Evolutionary conservation across 2,113 vertebrate genomes (phyloP).

Genomic region (Campylomormyrus tamandua): DNA sequence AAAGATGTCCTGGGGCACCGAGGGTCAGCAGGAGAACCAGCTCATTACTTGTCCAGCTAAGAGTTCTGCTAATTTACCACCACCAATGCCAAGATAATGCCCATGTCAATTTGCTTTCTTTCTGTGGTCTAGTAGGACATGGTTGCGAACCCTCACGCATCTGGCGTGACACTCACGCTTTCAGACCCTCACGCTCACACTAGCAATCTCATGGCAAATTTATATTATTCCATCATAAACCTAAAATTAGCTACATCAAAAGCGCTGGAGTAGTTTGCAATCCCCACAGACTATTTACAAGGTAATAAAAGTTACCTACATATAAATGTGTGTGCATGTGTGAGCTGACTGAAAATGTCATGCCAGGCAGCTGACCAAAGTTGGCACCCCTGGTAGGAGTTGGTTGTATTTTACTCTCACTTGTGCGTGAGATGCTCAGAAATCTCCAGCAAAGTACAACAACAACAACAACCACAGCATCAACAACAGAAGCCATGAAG

Average conservation of each 20-base stretch:
- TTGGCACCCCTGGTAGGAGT: neutral
- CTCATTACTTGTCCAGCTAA: neutral
- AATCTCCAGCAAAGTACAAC: neutral
- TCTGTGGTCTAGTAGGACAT: neutral
- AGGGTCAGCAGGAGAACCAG: neutral
- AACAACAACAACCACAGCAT: neutral
- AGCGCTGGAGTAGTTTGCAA: no score
- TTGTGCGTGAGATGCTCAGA: neutral
- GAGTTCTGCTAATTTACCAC: neutral
- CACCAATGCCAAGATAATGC: neutral
- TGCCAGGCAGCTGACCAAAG: no score
- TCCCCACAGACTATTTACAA: no score
- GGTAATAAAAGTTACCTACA: no score
- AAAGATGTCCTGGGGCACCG: neutral
- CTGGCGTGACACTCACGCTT: no score
- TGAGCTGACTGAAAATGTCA: no score
- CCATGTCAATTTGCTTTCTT: neutral
- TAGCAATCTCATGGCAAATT: no score
- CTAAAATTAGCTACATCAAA: no score
- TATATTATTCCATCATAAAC: no score
- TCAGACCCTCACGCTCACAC: no score
- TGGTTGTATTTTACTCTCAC: neutral
- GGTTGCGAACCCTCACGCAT: no score
- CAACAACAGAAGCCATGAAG: neutral
- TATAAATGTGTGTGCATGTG: no score